These are phyloP conservation scores for Melanargia galathea DNA, from an alignment of 2,888 invertebrate genomes.

Conservation along the genomic window DNA sequence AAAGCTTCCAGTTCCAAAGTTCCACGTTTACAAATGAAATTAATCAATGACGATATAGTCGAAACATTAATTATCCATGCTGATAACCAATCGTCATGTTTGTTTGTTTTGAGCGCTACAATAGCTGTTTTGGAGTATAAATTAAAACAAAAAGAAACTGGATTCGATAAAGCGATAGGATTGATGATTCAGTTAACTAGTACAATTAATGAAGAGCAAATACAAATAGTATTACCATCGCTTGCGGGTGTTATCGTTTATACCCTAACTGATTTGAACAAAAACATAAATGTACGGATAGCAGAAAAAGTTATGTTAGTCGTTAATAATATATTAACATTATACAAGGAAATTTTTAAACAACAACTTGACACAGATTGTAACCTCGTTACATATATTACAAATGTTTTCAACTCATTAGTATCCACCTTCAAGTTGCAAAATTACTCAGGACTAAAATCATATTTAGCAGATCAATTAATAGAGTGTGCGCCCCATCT, in stretches of 20 bases:
- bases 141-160: conserved; percentile 39
- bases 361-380: conserved; percentile 33
- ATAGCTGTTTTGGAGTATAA: conserved; percentile 52
- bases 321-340: conserved; percentile 50
- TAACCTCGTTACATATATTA: conserved; percentile 37
- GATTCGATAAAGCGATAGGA: conserved; percentile 23
- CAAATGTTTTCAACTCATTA: conserved; percentile 47
- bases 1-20: too few relatives aligned
- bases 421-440: conserved; percentile 45
- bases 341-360: conserved; percentile 42
- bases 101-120: conserved; percentile 50
- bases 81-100: conserved; percentile 35
- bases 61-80: conserved; percentile 34
- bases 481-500: conserved; percentile 38
- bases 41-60: conserved; percentile 43
- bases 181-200: conserved; percentile 20
- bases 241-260: conserved; percentile 50
- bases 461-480: conserved; percentile 48
- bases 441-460: conserved; percentile 44
- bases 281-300: conserved; percentile 39
- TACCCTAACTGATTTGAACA: conserved; percentile 45
- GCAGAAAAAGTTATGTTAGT: conserved; percentile 47
- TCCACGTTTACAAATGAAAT: conserved; percentile 40
- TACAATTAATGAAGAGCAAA: conserved; percentile 17
- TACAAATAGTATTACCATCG: conserved; percentile 26